Evolutionary conservation across 2,113 vertebrate genomes (phyloP), one percentile per base, ranked within the genome.

Genomic region (Pica pica): DNA sequence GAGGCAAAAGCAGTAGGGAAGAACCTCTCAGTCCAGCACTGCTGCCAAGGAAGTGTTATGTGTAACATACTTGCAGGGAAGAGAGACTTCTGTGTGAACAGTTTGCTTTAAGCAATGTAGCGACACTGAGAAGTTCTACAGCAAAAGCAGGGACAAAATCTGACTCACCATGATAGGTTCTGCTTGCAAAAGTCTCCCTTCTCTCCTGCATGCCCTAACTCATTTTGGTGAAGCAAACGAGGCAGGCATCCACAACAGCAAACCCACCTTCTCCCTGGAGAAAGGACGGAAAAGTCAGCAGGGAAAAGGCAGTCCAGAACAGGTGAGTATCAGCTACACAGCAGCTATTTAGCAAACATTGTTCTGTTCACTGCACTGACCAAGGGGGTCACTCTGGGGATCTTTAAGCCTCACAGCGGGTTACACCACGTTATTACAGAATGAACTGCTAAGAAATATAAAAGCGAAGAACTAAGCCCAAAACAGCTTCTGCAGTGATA

Each of bases 141-240:
- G 55, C 30, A 77, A 46, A 95, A 79, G 16, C 18, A 80, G 46
- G 19, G 26, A 73, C 35, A 83, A 83, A 91, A 59, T 83, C 30
- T 39, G 83, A 94, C 95, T 96, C 65, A 96, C 96, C 95, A 97
- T 96, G 83, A 64, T 90, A 86, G 61, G 39, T 49, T 96, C 88
- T 88, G 44, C 56, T 93, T 84, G 79, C 55, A 86, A 44, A 80
- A 77, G 63, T 44, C 44, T 83, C 60, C 47, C 11, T 68, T 81
- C 75, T 88, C 24, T 93, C 56, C 76, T 60, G 53, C 90, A 86
- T 83, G 55, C 70, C 47, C 79, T 94, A 95, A 70, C 60, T 95
- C 92, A 95, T 95, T 76, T 76, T 86, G 75, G 55, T 88, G 87
- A 93, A 14, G 68, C 11, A 59, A 87, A 90, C 0, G 9, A 74